These are phyloP conservation scores for Ceratosolen solmsi DNA, from an alignment of 1,140 invertebrate genomes.

Conservation along the genomic window DNA sequence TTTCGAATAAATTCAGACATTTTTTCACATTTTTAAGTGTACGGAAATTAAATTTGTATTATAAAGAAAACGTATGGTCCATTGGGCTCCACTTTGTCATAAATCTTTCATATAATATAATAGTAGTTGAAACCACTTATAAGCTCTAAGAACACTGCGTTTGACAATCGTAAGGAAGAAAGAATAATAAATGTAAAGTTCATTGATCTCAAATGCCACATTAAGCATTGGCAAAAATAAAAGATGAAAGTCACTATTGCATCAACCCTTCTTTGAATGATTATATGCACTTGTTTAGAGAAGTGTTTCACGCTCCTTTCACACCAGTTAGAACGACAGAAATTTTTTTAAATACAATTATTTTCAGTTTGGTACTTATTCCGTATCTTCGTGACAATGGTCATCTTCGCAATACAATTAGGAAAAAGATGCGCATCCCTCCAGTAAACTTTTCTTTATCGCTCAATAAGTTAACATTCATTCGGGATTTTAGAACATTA, in stretches of 20 bases:
- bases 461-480: constrained; percentile 60
- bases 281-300: constrained; percentile 50
- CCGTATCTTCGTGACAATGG: constrained; percentile 43
- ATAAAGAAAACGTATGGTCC: constrained; percentile 49
- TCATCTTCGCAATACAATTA: constrained; percentile 49
- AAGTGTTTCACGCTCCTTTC: constrained; percentile 60
- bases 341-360: constrained; percentile 63
- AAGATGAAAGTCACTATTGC: constrained; percentile 62
- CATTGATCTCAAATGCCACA: constrained; percentile 36
- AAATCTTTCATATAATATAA: constrained; percentile 37
- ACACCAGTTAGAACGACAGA: constrained; percentile 59
- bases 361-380: constrained; percentile 54
- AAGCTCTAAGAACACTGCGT: constrained; percentile 49
- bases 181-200: constrained; percentile 42
- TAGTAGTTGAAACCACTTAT: constrained; percentile 30
- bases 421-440: constrained; percentile 45
- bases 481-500: constrained; percentile 61
- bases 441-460: constrained; percentile 43
- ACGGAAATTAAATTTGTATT: constrained; percentile 37
- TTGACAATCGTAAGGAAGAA: constrained; percentile 49
- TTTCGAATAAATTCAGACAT: constrained; percentile 42
- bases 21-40: constrained; percentile 30
- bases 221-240: constrained; percentile 46
- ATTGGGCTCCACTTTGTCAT: constrained; percentile 45
- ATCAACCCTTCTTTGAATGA: constrained; percentile 62